Evolutionary conservation across 1,140 invertebrate species (phyloP), one percentile per base, ranked within the genome.

Genomic region (Caenorhabditis brenneri): DNA sequence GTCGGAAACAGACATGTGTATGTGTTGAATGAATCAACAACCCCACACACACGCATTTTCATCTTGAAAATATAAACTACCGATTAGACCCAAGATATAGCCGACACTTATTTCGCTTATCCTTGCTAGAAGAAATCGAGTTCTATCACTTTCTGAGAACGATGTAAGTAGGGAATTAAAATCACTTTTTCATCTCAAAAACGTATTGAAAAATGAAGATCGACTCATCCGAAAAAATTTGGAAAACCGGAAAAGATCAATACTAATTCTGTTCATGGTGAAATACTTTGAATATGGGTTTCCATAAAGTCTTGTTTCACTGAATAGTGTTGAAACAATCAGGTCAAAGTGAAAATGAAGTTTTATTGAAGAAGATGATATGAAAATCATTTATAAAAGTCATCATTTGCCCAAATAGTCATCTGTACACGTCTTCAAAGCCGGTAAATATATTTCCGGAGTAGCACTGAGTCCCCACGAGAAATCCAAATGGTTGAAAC

Each of bases 401-500:
- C 49, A 36, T 36, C 7, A 74, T 74, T 74, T 74, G 22, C 65
- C 65, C 36, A 74, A 42, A 74, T 74, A 74, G 42, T 74, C 65
- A 74, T 74, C 65, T 24, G 65, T 74, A 42, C 65, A 74, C 6
- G 65, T 55, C 39, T 51, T 29, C 15, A 86, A 74, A 55, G 58
- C 27, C 7, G 58, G 79, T 39, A 55, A 19, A 39, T 86, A 78
- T 29, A 81, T 79, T 79, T 83, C 51, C 2, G 24, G 46, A 36
- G 84, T 81, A 1, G 86, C 86, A 29, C 80, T 51, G 10, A 60
- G 24, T 22, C 86, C 86, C 85, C 84, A 87, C 12, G 87, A 36
- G 36, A 87, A 87, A 48, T 87, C 86, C 29, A 87, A 49, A 55
- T 87, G 86, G 31, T 87, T 86, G 49, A 51, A 78, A 9, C 24